Conservation (phyloP, 64 coral and sea anemone genomes). For the Porites australiensis region DNA sequence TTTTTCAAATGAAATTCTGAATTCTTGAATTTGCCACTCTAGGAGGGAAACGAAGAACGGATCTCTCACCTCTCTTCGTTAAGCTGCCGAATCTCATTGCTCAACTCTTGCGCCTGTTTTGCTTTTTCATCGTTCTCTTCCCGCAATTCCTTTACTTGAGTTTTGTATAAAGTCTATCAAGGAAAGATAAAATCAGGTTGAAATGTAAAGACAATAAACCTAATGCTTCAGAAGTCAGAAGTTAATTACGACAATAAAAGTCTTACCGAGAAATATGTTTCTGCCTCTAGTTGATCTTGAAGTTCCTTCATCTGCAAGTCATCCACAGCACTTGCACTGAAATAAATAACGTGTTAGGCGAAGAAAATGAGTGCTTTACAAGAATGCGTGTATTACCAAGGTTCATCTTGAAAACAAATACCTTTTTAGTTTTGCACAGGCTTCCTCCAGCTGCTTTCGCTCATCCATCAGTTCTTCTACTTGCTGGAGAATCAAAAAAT, state of each 20-base stretch:
- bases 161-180: conserved; percentile 94
- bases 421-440: conserved; percentile 93
- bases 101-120: conserved; percentile 83
- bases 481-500: conserved; percentile 67
- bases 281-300: conserved; percentile 96
- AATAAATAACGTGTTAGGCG: background rate
- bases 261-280: conserved; percentile 97
- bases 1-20: too few species aligned
- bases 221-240: too few species aligned
- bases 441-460: conserved; percentile 89
- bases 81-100: conserved; percentile 78
- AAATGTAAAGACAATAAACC: background rate
- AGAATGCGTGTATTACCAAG: background rate
- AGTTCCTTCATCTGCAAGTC: conserved; percentile 98
- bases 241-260: background rate
- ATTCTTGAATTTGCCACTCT: background rate
- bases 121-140: conserved; percentile 95
- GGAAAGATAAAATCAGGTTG: background rate
- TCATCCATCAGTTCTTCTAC: conserved; percentile 91
- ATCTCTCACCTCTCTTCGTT: conserved; percentile 85
- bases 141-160: conserved; percentile 93
- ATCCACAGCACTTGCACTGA: conserved; percentile 97
- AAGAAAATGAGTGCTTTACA: background rate
- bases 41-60: background rate
- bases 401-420: conserved; percentile 11